A percentile compares a stretch with the other conserved stretches of the same genome.
These are phyloP conservation scores for Ctenomys sociabilis DNA, from an alignment of 2,113 vertebrate genomes.

Conservation along the genomic window DNA sequence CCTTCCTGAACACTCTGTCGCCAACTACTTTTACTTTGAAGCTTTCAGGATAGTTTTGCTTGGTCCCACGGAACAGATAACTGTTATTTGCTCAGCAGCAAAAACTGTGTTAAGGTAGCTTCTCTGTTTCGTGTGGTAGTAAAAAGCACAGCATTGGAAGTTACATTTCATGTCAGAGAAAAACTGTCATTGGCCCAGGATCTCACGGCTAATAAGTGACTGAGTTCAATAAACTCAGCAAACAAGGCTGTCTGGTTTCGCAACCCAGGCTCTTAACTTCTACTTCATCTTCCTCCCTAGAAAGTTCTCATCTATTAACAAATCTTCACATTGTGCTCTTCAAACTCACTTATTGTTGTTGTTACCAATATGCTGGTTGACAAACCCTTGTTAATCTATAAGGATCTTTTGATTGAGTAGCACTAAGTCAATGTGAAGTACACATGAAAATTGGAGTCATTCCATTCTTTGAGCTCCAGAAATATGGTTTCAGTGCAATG, in stretches of 20 bases:
- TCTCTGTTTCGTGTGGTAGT: background rate
- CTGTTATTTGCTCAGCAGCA: background rate
- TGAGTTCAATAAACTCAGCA: background rate
- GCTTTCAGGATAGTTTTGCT: background rate
- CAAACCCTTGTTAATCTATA: background rate
- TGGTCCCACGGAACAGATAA: background rate
- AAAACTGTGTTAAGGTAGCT: background rate
- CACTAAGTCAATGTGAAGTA: background rate
- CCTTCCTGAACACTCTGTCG: background rate
- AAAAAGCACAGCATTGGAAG: background rate
- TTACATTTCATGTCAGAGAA: background rate
- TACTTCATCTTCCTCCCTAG: background rate
- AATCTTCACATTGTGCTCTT: background rate
- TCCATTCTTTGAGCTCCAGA: background rate
- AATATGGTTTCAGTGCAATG: background rate
- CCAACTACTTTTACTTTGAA: background rate
- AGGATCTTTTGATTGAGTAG: background rate
- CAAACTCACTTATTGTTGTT: background rate
- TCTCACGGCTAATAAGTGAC: background rate
- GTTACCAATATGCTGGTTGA: background rate
- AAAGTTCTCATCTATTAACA: background rate
- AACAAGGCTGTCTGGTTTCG: background rate
- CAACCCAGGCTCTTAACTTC: background rate
- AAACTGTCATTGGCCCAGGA: background rate
- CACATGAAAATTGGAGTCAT: background rate